Base-by-base conservation (phyloP, 2,113 vertebrate species). In the Gadus chalcogrammus region DNA sequence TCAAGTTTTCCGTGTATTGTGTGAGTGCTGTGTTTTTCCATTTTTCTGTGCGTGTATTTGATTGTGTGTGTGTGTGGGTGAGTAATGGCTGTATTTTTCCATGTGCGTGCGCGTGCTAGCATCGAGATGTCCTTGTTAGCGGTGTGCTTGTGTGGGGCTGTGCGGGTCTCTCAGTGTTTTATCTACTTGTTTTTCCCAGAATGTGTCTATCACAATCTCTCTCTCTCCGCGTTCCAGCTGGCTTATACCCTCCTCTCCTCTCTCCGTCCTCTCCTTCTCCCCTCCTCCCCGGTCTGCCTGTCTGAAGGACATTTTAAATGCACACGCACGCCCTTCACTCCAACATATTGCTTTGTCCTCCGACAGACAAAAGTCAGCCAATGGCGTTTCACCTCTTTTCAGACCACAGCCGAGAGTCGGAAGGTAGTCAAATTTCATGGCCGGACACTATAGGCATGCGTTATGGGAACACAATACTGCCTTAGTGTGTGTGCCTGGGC, bases 181-280 rank as follows among this genome's bases (percentile, higher is more conserved):
- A 22, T 76, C 7, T 42, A 71, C 73, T 60, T 48, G 42, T 9
- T 48, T 68, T 16, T 69, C 67, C 75, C 61, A 61, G 15, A 70
- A 75, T 75, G 77, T 70, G 58, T 71, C 18, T 67, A 42, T 67
- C 71, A 17, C 71, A 78, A 76, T 17, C 77, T 22, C 63, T 70
- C 9, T n/a, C 69, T 55, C 42, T 69, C 58, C 64, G 71, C 67
- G 73, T 80, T 83, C 83, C 81, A 83, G 77, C 82, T 85, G 81
- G 79, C 82, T 77, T 82, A 74, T 76, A 55, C 20, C 70, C 53
- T 77, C 28, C 9, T 74, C 22, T 71, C 55, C 61, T 24, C 60
- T 61, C 64, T 55, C 27, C 63, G 79, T 81, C 59, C 53, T 15
- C 24, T 55, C 35, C 61, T 68, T 75, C 58, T 63, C 70, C 28